Evolutionary conservation across 53 echinoderm and acorn worm genomes (phyloP), one percentile per base, ranked within the genome.

Genomic region (Mesocentrotus franciscanus): DNA sequence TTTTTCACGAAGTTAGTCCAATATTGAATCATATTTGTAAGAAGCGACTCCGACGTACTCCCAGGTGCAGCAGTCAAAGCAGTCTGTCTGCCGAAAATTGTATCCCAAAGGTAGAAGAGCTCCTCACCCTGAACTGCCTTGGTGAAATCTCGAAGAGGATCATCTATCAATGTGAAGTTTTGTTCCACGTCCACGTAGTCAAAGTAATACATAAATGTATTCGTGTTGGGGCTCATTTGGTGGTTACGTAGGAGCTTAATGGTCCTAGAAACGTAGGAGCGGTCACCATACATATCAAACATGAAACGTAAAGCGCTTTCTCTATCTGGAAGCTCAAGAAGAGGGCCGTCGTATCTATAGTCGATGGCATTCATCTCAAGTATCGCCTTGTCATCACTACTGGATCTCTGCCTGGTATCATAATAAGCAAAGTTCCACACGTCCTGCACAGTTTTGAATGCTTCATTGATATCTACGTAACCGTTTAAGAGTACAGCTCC

Each of bases 1-100:
- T 33, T 85, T 10, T 60, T 59, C 20, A 96, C 96, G 92, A 97
- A 97, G 61, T 93, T 90, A 4, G 95, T 64, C 97, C 97, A 97
- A 85, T 96, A 97, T 56, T 76, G 10, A 70, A 96, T 96, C 79
- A 96, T 90, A 4, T 29, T 13, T 20, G 10, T 18, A 66, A 95
- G 90, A 26, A 95, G 58, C 20, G 26, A 8, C 17, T 56, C 90
- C 7, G 84, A 56, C 26, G 85, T 26, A 61, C 61, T 78, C 1
- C 74, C 95, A n/a, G n/a, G 9, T 3, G 64, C 0, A 24, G 96
- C 71, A 78, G 26, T 9, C 8, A 85, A 9, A 4, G 92, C 39
- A 26, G 85, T 74, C 17, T 70, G n/a, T 14, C 34, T 32, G 17
- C 91, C 94, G 60, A 94, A 94, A 13, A 96, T 92, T 33, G 35